Evolutionary conservation across 2,113 vertebrate genomes (phyloP).

Genomic region (Cettia cetti): DNA sequence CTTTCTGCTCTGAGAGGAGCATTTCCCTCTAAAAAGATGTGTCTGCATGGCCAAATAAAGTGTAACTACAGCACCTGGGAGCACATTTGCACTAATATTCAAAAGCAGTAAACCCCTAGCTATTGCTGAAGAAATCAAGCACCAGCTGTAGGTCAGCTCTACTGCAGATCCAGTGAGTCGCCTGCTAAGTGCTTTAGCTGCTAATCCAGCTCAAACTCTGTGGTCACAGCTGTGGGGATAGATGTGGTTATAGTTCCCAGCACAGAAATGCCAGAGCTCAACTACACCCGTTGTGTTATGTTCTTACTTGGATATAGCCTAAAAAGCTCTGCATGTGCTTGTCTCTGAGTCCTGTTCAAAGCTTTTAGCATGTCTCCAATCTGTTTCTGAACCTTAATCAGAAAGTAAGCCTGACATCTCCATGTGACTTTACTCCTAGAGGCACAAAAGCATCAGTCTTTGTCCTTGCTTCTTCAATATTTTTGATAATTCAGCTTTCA

Average conservation of each 20-base stretch:
- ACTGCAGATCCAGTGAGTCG: neutral
- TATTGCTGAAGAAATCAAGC: neutral
- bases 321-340: rapidly evolving
- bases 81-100: neutral
- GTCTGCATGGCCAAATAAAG: neutral
- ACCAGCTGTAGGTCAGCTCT: neutral
- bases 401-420: neutral
- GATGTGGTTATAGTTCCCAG: neutral
- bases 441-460: neutral
- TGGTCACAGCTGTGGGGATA: neutral
- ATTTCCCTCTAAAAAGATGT: rapidly evolving
- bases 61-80: rapidly evolving
- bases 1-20: neutral
- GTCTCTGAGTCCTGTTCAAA: neutral
- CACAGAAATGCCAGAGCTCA: neutral
- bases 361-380: neutral
- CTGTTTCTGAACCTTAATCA: neutral
- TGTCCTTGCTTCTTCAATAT: neutral
- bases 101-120: neutral
- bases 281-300: rapidly evolving
- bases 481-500: neutral
- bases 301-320: neutral
- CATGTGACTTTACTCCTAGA: neutral
- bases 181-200: neutral
- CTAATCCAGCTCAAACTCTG: neutral